Evolutionary conservation across 2,113 vertebrate genomes (phyloP), one percentile per base, ranked within the genome.

Genomic region (Recurvirostra avosetta): DNA sequence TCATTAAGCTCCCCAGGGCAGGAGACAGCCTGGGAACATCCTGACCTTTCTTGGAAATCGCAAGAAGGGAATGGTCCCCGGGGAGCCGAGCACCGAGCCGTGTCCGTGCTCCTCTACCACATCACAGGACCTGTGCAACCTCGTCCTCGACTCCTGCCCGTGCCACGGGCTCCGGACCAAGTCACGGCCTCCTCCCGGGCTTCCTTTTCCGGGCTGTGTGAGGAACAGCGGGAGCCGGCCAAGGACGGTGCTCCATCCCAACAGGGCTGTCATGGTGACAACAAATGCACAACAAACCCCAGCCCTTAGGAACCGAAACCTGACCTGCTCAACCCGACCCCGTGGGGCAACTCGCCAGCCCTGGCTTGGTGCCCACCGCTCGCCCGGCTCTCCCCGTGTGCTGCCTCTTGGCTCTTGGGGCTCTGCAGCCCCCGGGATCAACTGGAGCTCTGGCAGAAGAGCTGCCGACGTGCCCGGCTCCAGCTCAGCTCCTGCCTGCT

Each of bases 201-300:
- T 97, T 94, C 94, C 92, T 90, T 92, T 94, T 95, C 94, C 86
- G 38, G 91, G 86, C 95, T 86, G 76, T 47, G 1, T 32, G 79
- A 86, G 86, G 88, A 90, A 23, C 83, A 61, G 63, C 66, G 22
- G 45, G 78, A 92, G 78, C 67, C 4, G 7, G 88, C 92, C 91
- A 70, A 86, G 79, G 86, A 22, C 79, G 1, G 0, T 3, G 22
- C 91, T 88, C 43, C 36, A 3, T 90, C 90, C 88, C 95, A 32
- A 23, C 86, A 21, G 72, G 47, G 72, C 85, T 88, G 94, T 90
- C 94, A 72, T 18, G 78, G 92, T 93, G 94, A 96, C 92, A 96
- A 75, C 86, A 91, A 94, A 94, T 0, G 73, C 92, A 97, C 72
- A 96, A 97, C 96, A 97, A 96, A 96, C 76, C 83, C 27, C 17